These are phyloP conservation scores for Mormyrus lacerda DNA, from an alignment of 2,113 vertebrate species.

Conservation along the genomic window DNA sequence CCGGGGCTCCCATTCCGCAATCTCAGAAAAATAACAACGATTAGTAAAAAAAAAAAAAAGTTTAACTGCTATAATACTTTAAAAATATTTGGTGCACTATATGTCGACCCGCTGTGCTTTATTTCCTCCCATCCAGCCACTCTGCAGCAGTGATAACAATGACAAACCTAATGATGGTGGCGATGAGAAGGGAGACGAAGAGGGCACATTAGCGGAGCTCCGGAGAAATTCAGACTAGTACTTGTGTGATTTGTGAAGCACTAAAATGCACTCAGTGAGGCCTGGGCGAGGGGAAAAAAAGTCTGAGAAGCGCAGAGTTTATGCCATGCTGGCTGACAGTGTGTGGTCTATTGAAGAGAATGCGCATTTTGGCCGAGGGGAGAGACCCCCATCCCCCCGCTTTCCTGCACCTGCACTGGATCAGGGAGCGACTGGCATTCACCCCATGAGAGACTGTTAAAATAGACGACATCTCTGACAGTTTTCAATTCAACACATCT, in stretches of 20 bases:
- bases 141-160: background rate
- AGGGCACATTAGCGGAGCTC: conserved; percentile 8
- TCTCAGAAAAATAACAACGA: conserved; percentile 14
- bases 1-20: background rate
- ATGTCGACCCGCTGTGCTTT: background rate
- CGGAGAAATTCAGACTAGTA: conserved; percentile 4
- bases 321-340: conserved; percentile 93
- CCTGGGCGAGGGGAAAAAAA: conserved; percentile 43
- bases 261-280: conserved; percentile 27
- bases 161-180: background rate
- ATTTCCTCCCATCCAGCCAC: background rate
- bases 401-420: conserved; percentile 90
- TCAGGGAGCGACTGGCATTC: conserved; percentile 89
- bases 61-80: conserved; percentile 1
- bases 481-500: conserved; percentile 82
- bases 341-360: conserved; percentile 92
- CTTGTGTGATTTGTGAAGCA: conserved; percentile 18
- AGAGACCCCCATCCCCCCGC: conserved; percentile 64
- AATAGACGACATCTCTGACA: conserved; percentile 82
- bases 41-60: conserved; percentile 1
- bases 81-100: background rate
- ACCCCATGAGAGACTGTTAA: conserved; percentile 71
- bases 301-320: conserved; percentile 56
- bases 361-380: conserved; percentile 65
- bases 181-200: background rate